Base-by-base conservation (phyloP, 2,797 vertebrate species). In the Gephyroberyx darwinii region DNA sequence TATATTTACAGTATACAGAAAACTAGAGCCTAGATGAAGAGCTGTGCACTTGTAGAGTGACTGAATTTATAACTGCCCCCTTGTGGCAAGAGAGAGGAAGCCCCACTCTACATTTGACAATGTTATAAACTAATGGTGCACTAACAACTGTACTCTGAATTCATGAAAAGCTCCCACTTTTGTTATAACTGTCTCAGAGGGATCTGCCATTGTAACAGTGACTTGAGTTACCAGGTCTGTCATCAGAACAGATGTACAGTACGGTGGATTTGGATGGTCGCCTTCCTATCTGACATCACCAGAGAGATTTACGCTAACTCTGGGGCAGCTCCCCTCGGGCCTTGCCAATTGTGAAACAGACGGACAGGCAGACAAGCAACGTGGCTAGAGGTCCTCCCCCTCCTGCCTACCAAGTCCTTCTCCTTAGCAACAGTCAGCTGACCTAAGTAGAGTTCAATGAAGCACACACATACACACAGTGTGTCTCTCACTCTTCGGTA, bases 371-470 rank as follows among this genome's bases (percentile, higher is more conserved):
- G 75, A 54, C 41, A 19, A 45, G 61, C 63, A 71, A 58, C 56
- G 2, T 71, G 66, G 71, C 66, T 52, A 61, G 72, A 55, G 50
- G 13, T 70, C 76, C 65, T 43, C 67, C 74, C 66, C 50, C 59
- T 64, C 47, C 65, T 78, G 68, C 67, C 63, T 60, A 67, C 71
- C 67, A 79, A 81, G 74, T 83, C 10, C 50, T 66, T 80, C 67
- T 89, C 86, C 83, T 84, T 83, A 74, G 85, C 69, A 88, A 86
- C 90, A 69, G 87, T 93, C 91, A 92, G 80, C 89, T 93, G 92
- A 94, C 86, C 80, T 71, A 56, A 77, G 75, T 83, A 71, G 79
- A 65, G 82, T 80, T 84, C 56, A 78, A 60, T 67, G 81, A 82
- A 81, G 70, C 84, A 69, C 71, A 86, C 68, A 54, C 69, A 78